Evolutionary conservation across 2,797 vertebrate species (phyloP), one percentile per base, ranked within the genome.

Genomic region (Silurus aristotelis): DNA sequence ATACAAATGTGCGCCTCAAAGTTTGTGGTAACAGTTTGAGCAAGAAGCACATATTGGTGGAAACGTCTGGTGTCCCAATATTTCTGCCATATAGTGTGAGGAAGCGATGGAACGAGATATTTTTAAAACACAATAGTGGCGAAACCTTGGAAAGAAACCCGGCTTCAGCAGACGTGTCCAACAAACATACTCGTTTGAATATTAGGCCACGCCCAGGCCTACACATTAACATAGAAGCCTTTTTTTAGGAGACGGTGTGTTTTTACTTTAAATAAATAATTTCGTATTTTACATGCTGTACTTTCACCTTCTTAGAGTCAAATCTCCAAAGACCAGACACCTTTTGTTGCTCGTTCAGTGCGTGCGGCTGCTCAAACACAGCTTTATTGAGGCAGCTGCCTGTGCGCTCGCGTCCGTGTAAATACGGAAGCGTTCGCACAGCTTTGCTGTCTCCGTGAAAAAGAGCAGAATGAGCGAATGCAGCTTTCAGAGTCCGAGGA

Each of bases 311-410:
- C 10, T 43, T 5, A 22, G 46, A 55, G n/a, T 58, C 22, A 31
- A 20, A 77, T 77, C 73, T 17, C 46, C 58, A n/a, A 38, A 43
- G 17, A 43, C 12, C 9, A 0, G 14, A 27, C 6, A 7, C 22
- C 3, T 79, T 63, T 60, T 60, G 55, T 20, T 7, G 38, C 19
- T 63, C 43, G n/a, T 79, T 63, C 58, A 79, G 22, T 5, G 3
- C 0, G 56, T 48, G 78, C 60, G 63, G 58, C 77, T 79, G 58
- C 38, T 64, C 60, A 80, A 80, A 80, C 78, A 64, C 61, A 1
- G 22, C 43, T 66, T 64, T 66, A 64, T 48, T 64, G 48, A 27
- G 12, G 27, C 56, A 77, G 55, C 55, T 38, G 75, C 25, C 1
- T 0, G 25, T 48, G 13, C 1, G 14, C 22, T 80, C 60, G n/a